phyloP scores from a whole-genome alignment of 1,140 invertebrate species.

The Nymphalis io region DNA sequence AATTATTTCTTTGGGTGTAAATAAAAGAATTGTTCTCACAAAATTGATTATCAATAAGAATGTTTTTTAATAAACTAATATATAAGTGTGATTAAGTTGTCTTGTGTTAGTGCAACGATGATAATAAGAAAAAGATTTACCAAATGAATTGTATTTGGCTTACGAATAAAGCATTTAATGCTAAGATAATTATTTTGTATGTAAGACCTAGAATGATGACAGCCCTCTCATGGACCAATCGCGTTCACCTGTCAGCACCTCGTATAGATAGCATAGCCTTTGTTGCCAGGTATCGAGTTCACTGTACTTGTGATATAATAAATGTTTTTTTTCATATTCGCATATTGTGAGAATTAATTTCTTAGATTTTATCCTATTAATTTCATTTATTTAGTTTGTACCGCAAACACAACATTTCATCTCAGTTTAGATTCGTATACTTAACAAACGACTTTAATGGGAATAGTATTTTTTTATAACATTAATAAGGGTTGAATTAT shows the following conservation, averaged over 20 bases:
- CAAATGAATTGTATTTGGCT: neutral
- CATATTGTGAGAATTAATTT: slow-evolving; percentile 17
- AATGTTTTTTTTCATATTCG: slow-evolving; percentile 17
- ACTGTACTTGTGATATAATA: slow-evolving; percentile 35
- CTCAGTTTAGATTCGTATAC: too few relatives aligned
- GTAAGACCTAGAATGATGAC: neutral
- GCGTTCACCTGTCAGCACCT: slow-evolving; percentile 34
- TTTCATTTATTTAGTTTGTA: neutral
- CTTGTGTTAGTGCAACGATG: too few relatives aligned
- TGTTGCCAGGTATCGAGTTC: slow-evolving; percentile 26
- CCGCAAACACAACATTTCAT: too few relatives aligned
- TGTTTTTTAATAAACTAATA: too few relatives aligned
- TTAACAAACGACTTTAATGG: too few relatives aligned
- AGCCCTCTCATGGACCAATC: slow-evolving; percentile 26
- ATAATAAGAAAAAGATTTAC: neutral
- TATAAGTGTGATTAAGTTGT: too few relatives aligned
- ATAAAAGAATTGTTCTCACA: too few relatives aligned
- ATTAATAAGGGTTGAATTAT: too few relatives aligned
- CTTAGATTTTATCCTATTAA: neutral
- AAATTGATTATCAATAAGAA: too few relatives aligned
- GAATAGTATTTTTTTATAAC: too few relatives aligned
- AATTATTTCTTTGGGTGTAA: neutral
- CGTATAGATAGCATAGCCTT: slow-evolving; percentile 16
- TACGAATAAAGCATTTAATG: neutral
- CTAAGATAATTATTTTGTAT: neutral